Evolutionary conservation across 2,888 invertebrate genomes (phyloP).

Genomic region (Drosophila anomelani): DNA sequence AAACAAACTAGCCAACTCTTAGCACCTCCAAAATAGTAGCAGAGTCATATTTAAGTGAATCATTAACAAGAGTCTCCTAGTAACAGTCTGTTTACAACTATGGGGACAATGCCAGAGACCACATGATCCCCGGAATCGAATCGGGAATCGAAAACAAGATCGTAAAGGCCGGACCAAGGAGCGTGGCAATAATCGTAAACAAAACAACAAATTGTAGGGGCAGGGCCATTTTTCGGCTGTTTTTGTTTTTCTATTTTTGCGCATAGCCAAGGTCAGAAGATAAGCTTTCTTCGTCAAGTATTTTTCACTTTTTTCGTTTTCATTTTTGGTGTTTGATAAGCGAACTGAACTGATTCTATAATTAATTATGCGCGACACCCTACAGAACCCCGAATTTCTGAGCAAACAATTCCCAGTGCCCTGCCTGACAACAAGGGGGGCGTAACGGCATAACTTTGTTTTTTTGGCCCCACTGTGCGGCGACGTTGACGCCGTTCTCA

Average conservation of each 20-base stretch:
- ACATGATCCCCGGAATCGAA: conserved; percentile 33
- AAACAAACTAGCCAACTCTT: conserved; percentile 42
- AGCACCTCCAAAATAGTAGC: conserved; percentile 48
- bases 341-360: conserved; percentile 30
- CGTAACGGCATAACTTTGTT: no score
- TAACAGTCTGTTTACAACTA: conserved; percentile 47
- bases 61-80: conserved; percentile 57
- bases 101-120: conserved; percentile 15
- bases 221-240: conserved; percentile 33
- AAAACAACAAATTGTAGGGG: conserved; percentile 35
- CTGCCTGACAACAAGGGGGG: conserved; percentile 43
- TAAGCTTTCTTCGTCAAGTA: conserved; percentile 47
- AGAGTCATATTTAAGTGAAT: conserved; percentile 51
- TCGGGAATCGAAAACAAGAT: conserved; percentile 38
- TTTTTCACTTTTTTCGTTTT: conserved; percentile 15
- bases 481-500: conserved; percentile 43
- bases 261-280: conserved; percentile 55
- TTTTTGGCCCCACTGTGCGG: conserved; percentile 59
- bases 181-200: conserved; percentile 46
- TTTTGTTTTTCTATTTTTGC: conserved; percentile 42
- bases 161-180: conserved; percentile 35
- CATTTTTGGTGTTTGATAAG: conserved; percentile 35
- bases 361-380: conserved; percentile 32
- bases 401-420: conserved; percentile 20
- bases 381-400: conserved; percentile 6